A percentile compares a stretch with the other conserved stretches of the same genome.
Conservation (phyloP, 2,888 invertebrate genomes). For the Drosophila borborema region DNA sequence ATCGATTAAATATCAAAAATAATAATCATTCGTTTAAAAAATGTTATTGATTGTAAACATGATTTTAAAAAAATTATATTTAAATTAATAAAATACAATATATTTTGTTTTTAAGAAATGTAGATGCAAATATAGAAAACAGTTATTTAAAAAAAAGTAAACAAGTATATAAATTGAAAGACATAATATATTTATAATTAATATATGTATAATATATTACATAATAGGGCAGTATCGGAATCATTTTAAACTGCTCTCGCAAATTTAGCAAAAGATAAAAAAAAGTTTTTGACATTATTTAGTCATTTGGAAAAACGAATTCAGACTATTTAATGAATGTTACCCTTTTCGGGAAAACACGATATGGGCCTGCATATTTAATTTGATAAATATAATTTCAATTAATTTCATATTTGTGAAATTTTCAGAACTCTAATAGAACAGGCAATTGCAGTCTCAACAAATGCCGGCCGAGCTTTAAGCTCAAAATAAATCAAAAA, state of each 20-base stretch:
- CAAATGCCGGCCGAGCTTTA: conserved; percentile 57
- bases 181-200: no score
- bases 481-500: conserved; percentile 74
- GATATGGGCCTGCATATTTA: neutral
- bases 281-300: neutral
- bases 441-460: conserved; percentile 38
- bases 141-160: neutral
- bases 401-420: neutral
- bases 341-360: neutral
- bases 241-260: neutral
- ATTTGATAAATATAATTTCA: neutral
- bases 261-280: neutral
- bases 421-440: conserved; percentile 28
- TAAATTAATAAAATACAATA: no score
- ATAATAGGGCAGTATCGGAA: neutral
- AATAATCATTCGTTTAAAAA: no score
- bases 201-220: neutral
- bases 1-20: neutral
- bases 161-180: neutral
- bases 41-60: no score
- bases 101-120: no score
- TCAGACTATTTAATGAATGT: neutral
- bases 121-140: no score
- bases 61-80: no score
- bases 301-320: neutral